Evolutionary conservation across 2,113 vertebrate species (phyloP), one percentile per base, ranked within the genome.

Genomic region (Steatornis caripensis): DNA sequence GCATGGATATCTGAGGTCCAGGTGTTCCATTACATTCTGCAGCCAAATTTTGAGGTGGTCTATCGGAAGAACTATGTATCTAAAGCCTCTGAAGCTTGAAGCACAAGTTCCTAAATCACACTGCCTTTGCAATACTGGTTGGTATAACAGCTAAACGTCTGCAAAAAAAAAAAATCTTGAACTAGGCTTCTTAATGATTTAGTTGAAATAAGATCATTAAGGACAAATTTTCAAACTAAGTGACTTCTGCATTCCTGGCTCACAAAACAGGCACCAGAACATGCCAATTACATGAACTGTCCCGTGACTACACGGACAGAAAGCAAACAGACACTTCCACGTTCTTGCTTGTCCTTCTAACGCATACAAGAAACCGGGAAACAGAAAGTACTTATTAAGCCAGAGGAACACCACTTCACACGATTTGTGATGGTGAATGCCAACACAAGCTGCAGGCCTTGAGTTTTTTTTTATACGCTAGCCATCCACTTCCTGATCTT

Each of bases 321-420:
- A 39, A 70, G 32, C 36, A 68, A 27, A 32, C 16, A n/a, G 61
- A 51, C 19, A 8, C 22, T 39, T 75, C 48, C 46, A 32, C 5
- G 29, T 37, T 49, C 46, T 64, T 57, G 20, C 21, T 49, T 39
- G 34, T 70, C 34, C 37, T 68, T 30, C 39, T 45, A 75, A 58
- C 5, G 17, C 10, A 6, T 5, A 43, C 0, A 0, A 76, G 14
- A 60, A 27, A 34, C 16, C 0, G 0, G n/a, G n/a, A 65, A 45
- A 36, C 14, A 23, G 30, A 24, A 65, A 60, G 30, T 7, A 11
- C 55, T 45, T 37, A 6, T 21, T 8, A 32, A 29, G 24, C 22
- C 54, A 3, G 10, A 62, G 55, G 43, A 62, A 36, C 26, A 54
- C 6, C 37, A 12, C 18, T 81, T 57, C 39, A 61, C 32, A 57